Percentiles rank a stretch among this genome's conserved stretches.
These are phyloP conservation scores for Thomomys bottae DNA, from an alignment of 2,113 vertebrate genomes.

Conservation along the genomic window DNA sequence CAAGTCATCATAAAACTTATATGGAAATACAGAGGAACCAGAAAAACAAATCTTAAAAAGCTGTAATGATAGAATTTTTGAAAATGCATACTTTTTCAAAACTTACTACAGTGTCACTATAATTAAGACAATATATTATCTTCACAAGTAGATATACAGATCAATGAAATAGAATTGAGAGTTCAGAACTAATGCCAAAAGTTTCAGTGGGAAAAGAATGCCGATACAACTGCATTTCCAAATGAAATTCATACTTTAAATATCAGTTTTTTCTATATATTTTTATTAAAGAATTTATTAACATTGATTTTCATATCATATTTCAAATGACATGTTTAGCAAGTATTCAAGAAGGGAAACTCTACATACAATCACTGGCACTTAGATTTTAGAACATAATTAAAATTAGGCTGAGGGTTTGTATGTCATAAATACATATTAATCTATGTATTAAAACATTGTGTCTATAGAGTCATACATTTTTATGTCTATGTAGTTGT, in stretches of 20 bases:
- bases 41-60: not conserved
- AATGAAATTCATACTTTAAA: not conserved
- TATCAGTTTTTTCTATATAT: not conserved
- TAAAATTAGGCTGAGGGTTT: no score
- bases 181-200: not conserved
- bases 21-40: not conserved
- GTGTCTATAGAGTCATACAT: no score
- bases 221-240: not conserved
- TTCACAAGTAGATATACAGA: not conserved
- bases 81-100: not conserved
- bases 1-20: slow-evolving; percentile 1
- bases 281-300: no score
- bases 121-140: not conserved
- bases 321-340: no score
- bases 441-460: no score
- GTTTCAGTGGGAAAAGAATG: not conserved
- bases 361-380: no score
- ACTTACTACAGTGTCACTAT: not conserved
- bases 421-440: no score
- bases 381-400: no score
- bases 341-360: no score
- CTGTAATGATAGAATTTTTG: not conserved
- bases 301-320: no score
- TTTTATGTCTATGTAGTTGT: no score
- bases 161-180: not conserved